Conservation (phyloP, 2,113 vertebrate genomes). For the Larimichthys crocea region DNA sequence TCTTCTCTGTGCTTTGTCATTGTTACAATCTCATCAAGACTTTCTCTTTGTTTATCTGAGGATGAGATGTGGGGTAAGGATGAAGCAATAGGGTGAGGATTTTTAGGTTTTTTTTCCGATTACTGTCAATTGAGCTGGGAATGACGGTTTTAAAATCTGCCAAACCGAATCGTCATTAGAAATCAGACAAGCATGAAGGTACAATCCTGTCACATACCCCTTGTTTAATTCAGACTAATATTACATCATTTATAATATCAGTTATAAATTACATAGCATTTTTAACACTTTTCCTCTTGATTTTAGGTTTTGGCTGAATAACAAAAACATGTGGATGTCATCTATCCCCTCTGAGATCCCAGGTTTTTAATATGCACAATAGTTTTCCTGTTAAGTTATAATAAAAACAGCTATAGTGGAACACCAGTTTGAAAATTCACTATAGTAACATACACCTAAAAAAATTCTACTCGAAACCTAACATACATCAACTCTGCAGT, state of each 20-base stretch:
- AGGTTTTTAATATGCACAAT: not conserved
- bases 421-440: not conserved
- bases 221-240: slow-evolving; percentile 1
- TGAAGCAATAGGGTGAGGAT: not conserved
- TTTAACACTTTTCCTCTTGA: not conserved
- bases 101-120: slow-evolving; percentile 16
- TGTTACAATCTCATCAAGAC: slow-evolving; percentile 35
- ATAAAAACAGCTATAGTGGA: not conserved
- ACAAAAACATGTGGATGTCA: not conserved
- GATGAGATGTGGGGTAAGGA: not conserved
- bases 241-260: not conserved
- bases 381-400: not conserved
- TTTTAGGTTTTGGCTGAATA: not conserved
- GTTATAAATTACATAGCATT: not conserved
- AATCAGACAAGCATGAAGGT: not conserved
- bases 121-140: slow-evolving; percentile 18
- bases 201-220: not conserved
- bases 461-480: not conserved
- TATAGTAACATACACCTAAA: not conserved
- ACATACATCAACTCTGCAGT: not conserved
- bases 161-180: slow-evolving; percentile 2
- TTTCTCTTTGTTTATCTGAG: slow-evolving; percentile 22
- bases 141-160: not conserved
- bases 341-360: not conserved
- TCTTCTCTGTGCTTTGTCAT: slow-evolving; percentile 26